Evolutionary conservation across 2,113 vertebrate species (phyloP).

Genomic region (Triplophysa siluroides): DNA sequence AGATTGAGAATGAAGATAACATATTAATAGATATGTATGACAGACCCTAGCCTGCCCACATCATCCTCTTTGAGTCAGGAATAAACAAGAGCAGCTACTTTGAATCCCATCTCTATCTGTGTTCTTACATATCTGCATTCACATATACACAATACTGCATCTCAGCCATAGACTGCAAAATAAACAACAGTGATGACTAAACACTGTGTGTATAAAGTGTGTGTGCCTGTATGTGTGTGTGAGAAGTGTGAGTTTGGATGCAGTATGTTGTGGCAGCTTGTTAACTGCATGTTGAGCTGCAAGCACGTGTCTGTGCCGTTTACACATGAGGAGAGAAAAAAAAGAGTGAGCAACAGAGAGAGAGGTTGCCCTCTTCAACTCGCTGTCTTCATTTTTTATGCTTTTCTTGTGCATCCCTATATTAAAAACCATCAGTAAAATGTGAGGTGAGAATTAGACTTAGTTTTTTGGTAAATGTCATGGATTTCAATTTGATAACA

Average conservation of each 20-base stretch:
- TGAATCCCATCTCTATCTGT: no score
- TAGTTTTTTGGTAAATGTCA: neutral
- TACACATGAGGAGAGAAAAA: neutral
- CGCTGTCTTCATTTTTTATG: neutral
- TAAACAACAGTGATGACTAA: neutral
- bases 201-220: neutral
- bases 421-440: neutral
- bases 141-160: neutral
- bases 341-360: no score
- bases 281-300: constrained; percentile 10
- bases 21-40: constrained; percentile 10
- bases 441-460: neutral
- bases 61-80: constrained; percentile 44
- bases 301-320: constrained; percentile 1
- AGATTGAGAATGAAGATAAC: neutral
- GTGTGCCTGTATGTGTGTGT: neutral
- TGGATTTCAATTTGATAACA: neutral
- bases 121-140: neutral
- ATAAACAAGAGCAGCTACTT: neutral
- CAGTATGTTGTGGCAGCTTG: constrained; percentile 18
- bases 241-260: neutral
- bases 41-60: constrained; percentile 18
- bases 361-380: no score
- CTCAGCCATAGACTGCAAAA: neutral
- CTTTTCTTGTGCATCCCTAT: neutral